Conservation (phyloP, 2,797 vertebrate species). For the Cyclopterus lumpus region DNA sequence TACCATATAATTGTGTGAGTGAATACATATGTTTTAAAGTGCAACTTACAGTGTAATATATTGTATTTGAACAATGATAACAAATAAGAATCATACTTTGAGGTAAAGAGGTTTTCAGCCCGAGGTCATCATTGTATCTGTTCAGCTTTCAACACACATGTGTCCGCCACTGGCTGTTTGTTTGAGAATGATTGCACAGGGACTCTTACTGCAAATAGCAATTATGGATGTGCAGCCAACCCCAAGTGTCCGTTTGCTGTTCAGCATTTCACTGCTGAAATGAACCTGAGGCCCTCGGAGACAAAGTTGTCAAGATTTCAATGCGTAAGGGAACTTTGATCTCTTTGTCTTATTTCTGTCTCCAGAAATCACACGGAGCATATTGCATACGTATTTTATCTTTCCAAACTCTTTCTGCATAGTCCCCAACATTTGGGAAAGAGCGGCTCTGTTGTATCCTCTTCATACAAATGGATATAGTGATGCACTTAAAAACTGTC, state of each 20-base stretch:
- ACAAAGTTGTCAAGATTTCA: constrained; percentile 4
- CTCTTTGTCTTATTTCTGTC: background rate
- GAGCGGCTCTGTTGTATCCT: background rate
- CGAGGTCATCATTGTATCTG: background rate
- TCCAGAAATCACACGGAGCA: background rate
- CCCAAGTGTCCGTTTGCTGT: background rate
- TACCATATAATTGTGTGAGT: no score
- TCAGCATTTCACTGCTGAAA: background rate
- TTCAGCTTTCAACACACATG: constrained; percentile 17
- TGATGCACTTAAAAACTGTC: background rate
- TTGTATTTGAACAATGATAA: background rate
- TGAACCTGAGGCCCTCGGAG: constrained; percentile 2
- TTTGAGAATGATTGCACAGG: constrained; percentile 24
- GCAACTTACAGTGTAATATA: background rate
- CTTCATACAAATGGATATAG: background rate
- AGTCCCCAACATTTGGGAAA: background rate
- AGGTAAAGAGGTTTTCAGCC: background rate
- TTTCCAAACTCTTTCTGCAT: background rate
- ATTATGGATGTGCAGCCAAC: constrained; percentile 19
- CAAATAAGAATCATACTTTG: background rate
- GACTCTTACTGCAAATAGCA: constrained; percentile 27
- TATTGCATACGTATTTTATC: background rate
- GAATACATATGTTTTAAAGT: no score
- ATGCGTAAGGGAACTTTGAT: background rate
- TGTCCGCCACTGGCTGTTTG: constrained; percentile 21